A percentile compares a stretch with the other conserved stretches of the same genome.
Evolutionary conservation across 2,888 invertebrate genomes (phyloP).

Genomic region (Heteropelma amictum): DNA sequence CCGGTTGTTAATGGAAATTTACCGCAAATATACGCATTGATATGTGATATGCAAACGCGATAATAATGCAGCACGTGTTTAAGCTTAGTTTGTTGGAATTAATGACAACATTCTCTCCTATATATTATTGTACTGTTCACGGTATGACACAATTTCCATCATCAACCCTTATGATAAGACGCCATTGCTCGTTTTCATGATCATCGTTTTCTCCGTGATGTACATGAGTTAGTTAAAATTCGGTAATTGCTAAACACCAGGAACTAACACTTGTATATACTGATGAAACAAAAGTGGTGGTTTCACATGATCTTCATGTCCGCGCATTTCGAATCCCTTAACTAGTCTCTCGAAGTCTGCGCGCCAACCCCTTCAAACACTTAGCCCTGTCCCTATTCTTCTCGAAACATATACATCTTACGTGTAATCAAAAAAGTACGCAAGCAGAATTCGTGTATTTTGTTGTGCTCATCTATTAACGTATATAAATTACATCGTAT

Average conservation of each 20-base stretch:
- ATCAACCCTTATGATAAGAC: constrained; percentile 10
- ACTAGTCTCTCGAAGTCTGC: constrained; percentile 29
- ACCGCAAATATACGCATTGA: constrained; percentile 32
- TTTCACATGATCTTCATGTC: constrained; percentile 38
- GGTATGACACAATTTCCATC: constrained; percentile 6
- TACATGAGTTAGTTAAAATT: constrained; percentile 21
- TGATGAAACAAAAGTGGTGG: constrained; percentile 57
- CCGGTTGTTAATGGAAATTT: constrained; percentile 30
- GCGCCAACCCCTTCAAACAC: neutral
- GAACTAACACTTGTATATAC: constrained; percentile 63
- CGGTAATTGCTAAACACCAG: constrained; percentile 67
- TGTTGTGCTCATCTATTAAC: neutral
- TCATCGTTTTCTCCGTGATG: constrained; percentile 15
- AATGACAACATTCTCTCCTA: no score
- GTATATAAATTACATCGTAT: constrained; percentile 55
- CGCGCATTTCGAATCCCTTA: constrained; percentile 26
- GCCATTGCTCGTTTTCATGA: constrained; percentile 15
- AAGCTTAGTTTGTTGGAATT: constrained; percentile 3
- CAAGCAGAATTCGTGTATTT: constrained; percentile 55
- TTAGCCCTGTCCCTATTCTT: constrained; percentile 1
- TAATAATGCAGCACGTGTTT: constrained; percentile 1
- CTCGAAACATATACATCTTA: neutral
- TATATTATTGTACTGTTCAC: no score
- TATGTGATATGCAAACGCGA: constrained; percentile 13
- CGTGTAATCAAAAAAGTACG: neutral